phyloP scores from a whole-genome alignment of 2,797 vertebrate genomes.

The Ctenosaura bakeri region DNA sequence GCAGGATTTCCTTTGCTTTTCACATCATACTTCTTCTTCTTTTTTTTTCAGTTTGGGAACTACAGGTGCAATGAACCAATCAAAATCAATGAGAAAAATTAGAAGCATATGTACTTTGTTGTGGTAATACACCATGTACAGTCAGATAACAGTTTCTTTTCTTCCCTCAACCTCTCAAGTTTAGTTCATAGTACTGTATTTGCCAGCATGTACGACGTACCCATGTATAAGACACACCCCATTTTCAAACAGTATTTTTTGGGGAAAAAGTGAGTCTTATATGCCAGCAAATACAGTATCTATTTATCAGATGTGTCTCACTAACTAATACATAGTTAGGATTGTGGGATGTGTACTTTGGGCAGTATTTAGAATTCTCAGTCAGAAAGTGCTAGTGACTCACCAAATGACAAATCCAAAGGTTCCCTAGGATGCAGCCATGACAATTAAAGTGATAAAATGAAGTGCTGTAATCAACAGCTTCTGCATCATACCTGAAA shows the following conservation, averaged over 20 bases:
- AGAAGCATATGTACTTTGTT: not conserved
- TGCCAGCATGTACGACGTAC: too few relatives aligned
- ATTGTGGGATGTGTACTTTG: not conserved
- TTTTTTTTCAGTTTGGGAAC: not conserved
- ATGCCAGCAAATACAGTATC: not conserved
- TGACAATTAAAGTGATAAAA: too few relatives aligned
- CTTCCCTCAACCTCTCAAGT: not conserved
- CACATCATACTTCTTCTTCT: not conserved
- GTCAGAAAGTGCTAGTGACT: too few relatives aligned
- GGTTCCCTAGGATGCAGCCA: too few relatives aligned
- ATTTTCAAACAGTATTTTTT: too few relatives aligned
- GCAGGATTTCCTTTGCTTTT: slow-evolving; percentile 21
- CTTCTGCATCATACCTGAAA: too few relatives aligned
- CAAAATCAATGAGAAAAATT: not conserved
- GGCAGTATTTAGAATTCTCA: too few relatives aligned
- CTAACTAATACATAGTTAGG: rapidly evolving
- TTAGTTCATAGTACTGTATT: not conserved
- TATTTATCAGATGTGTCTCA: not conserved
- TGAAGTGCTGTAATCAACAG: too few relatives aligned
- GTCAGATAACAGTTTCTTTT: not conserved
- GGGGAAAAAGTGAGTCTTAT: too few relatives aligned
- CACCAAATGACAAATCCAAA: too few relatives aligned
- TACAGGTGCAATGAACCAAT: not conserved
- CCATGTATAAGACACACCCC: too few relatives aligned
- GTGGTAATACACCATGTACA: not conserved